Evolutionary conservation across 2,113 vertebrate species (phyloP), one percentile per base, ranked within the genome.

Genomic region (Forbesichthys agassizii): DNA sequence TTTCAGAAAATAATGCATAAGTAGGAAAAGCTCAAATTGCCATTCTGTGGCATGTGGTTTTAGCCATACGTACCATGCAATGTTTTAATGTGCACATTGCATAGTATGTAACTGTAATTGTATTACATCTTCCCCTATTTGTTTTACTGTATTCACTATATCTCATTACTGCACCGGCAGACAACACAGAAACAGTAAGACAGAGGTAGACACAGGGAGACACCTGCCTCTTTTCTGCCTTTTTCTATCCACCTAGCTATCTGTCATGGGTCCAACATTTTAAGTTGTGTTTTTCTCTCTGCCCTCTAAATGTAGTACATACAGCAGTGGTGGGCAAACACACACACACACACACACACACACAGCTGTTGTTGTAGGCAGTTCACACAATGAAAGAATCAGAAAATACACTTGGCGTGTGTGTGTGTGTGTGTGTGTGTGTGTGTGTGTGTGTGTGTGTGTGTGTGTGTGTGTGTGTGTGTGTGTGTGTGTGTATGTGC

Each of bases 291-390:
- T 42, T 54, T 11, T 57, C 51, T 62, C 49, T 46, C 48, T 71
- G 33, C 36, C 48, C 59, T 69, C 63, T 66, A 51, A 69, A 75
- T 67, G 48, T 20, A 60, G 68, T 59, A 66, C 33, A 59, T 20
- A 60, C 60, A 33, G 48, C 16, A 49, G 48, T 64, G 69, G 66
- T 61, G 62, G 66, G 52, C 55, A 55, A 13, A 7, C 47, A 9
- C 62, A 48, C 62, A 49, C 47, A 33, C 62, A 7, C 47, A 9
- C 62, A 48, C 62, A 49, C 47, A 33, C 62, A 64, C 52, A 69
- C 57, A 60, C 49, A 63, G 53, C 64, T 70, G 13, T 1, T 61
- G 55, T 20, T 14, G 51, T 60, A 61, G 62, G 54, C 48, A 64
- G 57, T 60, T 66, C 47, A 42, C 12, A 33, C 18, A 51, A 42